Evolutionary conservation across 2,113 vertebrate species (phyloP).

Genomic region (Bujurquina vittata): DNA sequence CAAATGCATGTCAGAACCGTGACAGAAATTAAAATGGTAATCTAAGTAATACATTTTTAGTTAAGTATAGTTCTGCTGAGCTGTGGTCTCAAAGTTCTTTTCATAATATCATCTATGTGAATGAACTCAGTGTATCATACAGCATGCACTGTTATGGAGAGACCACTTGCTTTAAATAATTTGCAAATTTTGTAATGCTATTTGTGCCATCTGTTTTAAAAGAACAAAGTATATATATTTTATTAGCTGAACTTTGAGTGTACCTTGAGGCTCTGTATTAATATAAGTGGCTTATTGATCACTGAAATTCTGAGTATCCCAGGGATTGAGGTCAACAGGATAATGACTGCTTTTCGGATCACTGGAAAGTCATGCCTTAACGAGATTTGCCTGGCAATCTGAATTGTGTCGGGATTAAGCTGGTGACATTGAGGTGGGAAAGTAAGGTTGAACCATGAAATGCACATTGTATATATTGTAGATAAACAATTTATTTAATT

Average conservation of each 20-base stretch:
- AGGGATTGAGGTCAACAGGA: constrained; percentile 78
- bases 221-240: not conserved
- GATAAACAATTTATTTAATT: not conserved
- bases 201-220: not conserved
- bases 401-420: constrained; percentile 75
- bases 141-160: not conserved
- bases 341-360: constrained; percentile 75
- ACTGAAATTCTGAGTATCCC: constrained; percentile 49
- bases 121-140: not conserved
- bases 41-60: not conserved
- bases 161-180: not conserved
- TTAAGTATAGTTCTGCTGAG: not conserved
- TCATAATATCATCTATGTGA: not conserved
- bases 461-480: not conserved
- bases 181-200: not conserved
- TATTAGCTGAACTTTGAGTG: constrained; percentile 21
- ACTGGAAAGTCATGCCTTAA: constrained; percentile 82
- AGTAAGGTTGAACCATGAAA: constrained; percentile 38
- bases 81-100: not conserved
- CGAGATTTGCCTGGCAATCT: constrained; percentile 81
- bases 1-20: not conserved
- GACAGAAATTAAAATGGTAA: not conserved
- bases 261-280: constrained; percentile 10
- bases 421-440: constrained; percentile 66
- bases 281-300: constrained; percentile 71